Percentiles rank a stretch among this genome's conserved stretches.
These are phyloP conservation scores for Zoanthus solanderi DNA, from an alignment of 92 coral and sea anemone species.

Conservation along the genomic window DNA sequence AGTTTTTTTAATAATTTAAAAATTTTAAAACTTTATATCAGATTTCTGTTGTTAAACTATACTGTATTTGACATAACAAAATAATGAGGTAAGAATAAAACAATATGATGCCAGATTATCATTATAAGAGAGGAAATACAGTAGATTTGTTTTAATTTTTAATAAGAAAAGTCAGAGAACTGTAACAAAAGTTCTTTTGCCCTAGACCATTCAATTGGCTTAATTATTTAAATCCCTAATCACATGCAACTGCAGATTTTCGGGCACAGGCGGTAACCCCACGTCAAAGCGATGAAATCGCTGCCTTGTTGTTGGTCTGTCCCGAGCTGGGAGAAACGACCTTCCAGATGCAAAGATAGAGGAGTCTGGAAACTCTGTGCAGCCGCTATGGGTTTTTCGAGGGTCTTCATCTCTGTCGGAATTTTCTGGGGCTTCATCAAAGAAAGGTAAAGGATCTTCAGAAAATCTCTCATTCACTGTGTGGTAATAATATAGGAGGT, in stretches of 20 bases:
- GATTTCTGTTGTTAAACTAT: too few species aligned
- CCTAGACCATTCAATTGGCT: not conserved
- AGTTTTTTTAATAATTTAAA: too few species aligned
- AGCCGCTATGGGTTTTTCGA: constrained; percentile 35
- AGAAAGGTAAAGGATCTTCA: constrained; percentile 28
- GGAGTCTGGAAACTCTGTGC: not conserved
- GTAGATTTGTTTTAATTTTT: not conserved
- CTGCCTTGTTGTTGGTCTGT: constrained; percentile 32
- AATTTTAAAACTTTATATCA: too few species aligned
- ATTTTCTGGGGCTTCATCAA: constrained; percentile 33
- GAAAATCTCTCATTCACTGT: constrained; percentile 44
- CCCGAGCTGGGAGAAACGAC: constrained; percentile 41
- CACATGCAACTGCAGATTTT: constrained; percentile 9
- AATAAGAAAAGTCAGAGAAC: not conserved
- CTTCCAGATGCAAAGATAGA: constrained; percentile 45
- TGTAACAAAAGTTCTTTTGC: not conserved
- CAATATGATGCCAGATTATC: not conserved
- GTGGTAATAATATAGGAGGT: constrained; percentile 29
- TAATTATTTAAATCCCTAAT: not conserved
- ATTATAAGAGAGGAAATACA: not conserved
- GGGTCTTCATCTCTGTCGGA: constrained; percentile 18
- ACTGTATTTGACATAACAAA: too few species aligned
- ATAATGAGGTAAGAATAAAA: not conserved
- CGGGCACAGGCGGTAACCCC: constrained; percentile 41
- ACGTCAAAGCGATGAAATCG: constrained; percentile 39